Conservation (phyloP, 2,797 vertebrate genomes). For the Anguilla pacifica region DNA sequence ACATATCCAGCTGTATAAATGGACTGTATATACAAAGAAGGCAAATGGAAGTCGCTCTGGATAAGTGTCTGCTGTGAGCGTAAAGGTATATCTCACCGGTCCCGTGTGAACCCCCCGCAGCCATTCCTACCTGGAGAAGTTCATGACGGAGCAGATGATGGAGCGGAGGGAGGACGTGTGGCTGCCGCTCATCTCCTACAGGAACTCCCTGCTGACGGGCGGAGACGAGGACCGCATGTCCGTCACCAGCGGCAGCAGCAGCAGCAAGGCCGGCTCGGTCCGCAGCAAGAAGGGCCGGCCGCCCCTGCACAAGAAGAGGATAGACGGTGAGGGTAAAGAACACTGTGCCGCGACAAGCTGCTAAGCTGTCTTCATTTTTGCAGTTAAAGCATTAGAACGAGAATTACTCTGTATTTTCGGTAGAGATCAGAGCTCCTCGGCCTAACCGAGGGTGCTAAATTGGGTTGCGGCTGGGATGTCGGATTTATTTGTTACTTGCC, state of each 20-base stretch:
- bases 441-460: neutral
- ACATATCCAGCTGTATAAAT: neutral
- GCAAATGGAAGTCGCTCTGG: neutral
- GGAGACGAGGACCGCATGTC: conserved; percentile 95
- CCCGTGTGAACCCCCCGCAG: conserved; percentile 58
- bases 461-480: neutral
- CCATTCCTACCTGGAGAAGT: conserved; percentile 96
- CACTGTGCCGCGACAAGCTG: neutral
- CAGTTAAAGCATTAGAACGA: neutral
- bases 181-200: conserved; percentile 97
- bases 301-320: conserved; percentile 90
- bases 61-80: too few species aligned
- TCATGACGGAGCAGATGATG: conserved; percentile 97
- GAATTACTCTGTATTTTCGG: neutral
- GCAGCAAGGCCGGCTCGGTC: conserved; percentile 91
- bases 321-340: conserved; percentile 68
- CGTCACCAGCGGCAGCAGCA: conserved; percentile 88
- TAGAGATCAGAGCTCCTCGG: neutral
- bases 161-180: conserved; percentile 97
- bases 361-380: neutral
- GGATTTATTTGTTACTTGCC: neutral
- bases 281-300: conserved; percentile 97
- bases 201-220: conserved; percentile 95
- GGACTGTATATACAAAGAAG: neutral
- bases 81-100: neutral